Evolutionary conservation across 2,797 vertebrate genomes (phyloP), one percentile per base, ranked within the genome.

Genomic region (Typhlichthys eigenmanni): DNA sequence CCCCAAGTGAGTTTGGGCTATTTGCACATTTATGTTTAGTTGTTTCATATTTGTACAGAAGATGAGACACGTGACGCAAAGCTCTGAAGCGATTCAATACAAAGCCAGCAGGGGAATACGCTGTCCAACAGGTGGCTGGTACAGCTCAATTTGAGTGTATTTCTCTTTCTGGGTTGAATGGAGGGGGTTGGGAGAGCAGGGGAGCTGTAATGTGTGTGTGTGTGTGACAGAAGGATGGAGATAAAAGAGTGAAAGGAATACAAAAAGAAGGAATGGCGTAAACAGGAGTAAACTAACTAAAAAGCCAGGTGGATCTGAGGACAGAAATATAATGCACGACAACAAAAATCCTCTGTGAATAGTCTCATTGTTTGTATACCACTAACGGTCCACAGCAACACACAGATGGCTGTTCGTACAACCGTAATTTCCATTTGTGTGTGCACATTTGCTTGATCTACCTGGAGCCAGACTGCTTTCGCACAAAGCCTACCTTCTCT

Each of bases 401-500:
- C 32, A 71, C n/a, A 43, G 38, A 43, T 43, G 38, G 38, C 38
- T 10, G 38, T 43, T 43, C 38, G 9, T 9, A 43, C 38, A 43
- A 43, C 38, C 10, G 38, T 43, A 43, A 43, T 43, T 43, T 43
- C 38, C 38, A 43, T 43, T 43, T 34, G 52, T 66, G 62, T 60
- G 48, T 45, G 73, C 50, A 71, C 71, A 66, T 73, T 72, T 81
- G 65, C 66, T 77, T 76, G 54, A 74, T 76, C 71, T 85, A 81
- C 81, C 79, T 88, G 79, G 82, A 84, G 75, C 78, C 78, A 88
- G 73, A 60, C 79, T 72, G 64, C 60, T 49, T 80, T 74, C 71
- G 82, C 71, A 68, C 62, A 79, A 62, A 76, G 75, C 66, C 62
- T 74, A 75, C 76, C 62, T 70, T 84, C 76, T 80, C 74, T 85